phyloP scores from a whole-genome alignment of 1,140 invertebrate species.

The Ganaspis sp. region DNA sequence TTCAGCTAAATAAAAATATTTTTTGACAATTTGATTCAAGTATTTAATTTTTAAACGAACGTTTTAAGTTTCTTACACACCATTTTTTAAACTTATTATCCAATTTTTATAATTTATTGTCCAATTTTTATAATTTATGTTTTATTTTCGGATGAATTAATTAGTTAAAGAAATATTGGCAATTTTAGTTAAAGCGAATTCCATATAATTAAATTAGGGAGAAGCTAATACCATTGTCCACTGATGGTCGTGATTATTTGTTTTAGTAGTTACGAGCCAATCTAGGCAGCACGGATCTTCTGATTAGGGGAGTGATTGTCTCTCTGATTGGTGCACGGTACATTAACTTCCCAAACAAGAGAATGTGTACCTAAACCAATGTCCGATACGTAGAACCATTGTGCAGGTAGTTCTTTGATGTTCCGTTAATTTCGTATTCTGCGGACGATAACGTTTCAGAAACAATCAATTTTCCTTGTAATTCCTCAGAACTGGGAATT shows the following conservation, averaged over 20 bases:
- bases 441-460: background rate
- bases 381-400: background rate
- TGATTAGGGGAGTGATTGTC: conserved; percentile 29
- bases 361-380: conserved; percentile 3
- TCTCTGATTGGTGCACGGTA: conserved; percentile 13
- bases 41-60: no score
- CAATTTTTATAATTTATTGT: no score
- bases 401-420: conserved; percentile 13
- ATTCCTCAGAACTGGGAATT: no score
- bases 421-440: background rate
- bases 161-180: background rate
- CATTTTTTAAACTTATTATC: no score
- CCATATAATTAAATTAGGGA: background rate
- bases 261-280: conserved; percentile 18
- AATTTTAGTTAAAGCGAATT: background rate
- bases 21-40: no score
- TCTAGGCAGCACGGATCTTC: conserved; percentile 12
- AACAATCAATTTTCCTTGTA: background rate
- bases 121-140: no score
- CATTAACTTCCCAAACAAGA: conserved; percentile 21
- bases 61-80: no score
- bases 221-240: conserved; percentile 11
- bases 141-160: no score
- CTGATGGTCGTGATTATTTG: conserved; percentile 13
- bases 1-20: no score